These are phyloP conservation scores for Epinephelus malabaricus DNA, from an alignment of 2,797 vertebrate species.

Conservation along the genomic window DNA sequence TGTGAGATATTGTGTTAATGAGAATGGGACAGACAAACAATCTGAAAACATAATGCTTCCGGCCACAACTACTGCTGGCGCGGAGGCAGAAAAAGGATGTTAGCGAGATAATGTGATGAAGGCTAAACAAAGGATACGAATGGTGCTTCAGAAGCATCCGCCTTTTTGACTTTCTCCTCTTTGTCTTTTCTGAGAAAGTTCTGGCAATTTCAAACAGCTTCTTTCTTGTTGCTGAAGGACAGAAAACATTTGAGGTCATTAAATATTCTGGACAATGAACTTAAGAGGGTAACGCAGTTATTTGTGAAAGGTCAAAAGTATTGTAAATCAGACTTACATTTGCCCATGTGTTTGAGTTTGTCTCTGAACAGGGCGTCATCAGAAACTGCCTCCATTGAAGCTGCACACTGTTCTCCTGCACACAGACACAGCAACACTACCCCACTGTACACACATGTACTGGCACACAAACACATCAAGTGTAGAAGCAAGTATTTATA, in stretches of 20 bases:
- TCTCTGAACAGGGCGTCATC: constrained; percentile 98
- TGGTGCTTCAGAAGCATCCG: constrained; percentile 93
- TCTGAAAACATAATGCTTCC: background rate
- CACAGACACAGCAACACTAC: constrained; percentile 35
- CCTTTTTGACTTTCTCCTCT: constrained; percentile 95
- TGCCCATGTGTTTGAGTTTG: constrained; percentile 99
- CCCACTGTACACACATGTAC: constrained; percentile 27
- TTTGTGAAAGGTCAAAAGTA: background rate
- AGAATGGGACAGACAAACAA: background rate
- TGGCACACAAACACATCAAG: constrained; percentile 15
- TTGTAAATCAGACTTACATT: constrained; percentile 89
- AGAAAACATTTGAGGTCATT: constrained; percentile 35
- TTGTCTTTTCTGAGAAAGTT: constrained; percentile 97
- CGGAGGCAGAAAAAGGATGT: background rate
- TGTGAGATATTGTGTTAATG: no score
- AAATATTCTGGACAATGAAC: background rate
- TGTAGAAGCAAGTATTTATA: constrained; percentile 19
- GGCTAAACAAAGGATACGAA: constrained; percentile 90
- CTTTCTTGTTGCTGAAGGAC: constrained; percentile 92
- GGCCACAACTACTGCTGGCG: no score
- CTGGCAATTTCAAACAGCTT: constrained; percentile 98
- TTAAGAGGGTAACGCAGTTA: background rate
- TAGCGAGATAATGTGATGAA: background rate
- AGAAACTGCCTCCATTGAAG: constrained; percentile 88
- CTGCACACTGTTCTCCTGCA: constrained; percentile 86